phyloP scores from a whole-genome alignment of 2,888 invertebrate genomes.

The Polietes domitor region DNA sequence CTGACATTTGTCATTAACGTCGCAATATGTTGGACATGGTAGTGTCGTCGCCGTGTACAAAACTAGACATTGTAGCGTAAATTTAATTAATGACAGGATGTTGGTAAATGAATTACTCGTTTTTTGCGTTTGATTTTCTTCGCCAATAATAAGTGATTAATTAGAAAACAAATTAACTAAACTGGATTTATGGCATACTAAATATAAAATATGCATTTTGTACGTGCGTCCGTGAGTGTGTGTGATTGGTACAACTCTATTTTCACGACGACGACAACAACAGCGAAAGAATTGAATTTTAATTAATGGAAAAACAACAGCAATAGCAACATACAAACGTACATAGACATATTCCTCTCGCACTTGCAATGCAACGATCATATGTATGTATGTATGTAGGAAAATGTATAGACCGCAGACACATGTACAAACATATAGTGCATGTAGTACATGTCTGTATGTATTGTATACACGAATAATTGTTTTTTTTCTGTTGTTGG shows the following conservation, averaged over 20 bases:
- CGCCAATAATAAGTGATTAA: conserved; percentile 45
- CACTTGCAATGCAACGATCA: conserved; percentile 7
- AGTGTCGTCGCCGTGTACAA: too few species aligned
- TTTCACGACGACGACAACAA: conserved; percentile 15
- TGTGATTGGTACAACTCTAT: conserved; percentile 56
- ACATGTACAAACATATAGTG: not conserved
- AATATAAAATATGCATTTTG: not conserved
- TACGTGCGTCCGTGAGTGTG: not conserved
- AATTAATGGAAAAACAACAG: conserved; percentile 57
- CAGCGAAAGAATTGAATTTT: conserved; percentile 62
- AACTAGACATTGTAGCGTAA: not conserved
- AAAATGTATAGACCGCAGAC: not conserved
- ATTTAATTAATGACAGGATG: conserved; percentile 44
- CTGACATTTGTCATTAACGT: too few species aligned
- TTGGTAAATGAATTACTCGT: conserved; percentile 23
- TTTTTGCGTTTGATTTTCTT: conserved; percentile 7
- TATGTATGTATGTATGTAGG: too few species aligned
- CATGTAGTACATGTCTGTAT: conserved; percentile 38
- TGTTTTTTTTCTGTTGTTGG: conserved; percentile 46
- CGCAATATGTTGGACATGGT: too few species aligned
- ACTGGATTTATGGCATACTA: conserved; percentile 57
- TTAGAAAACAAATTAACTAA: conserved; percentile 65
- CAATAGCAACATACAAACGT: conserved; percentile 10
- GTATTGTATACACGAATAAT: conserved; percentile 43
- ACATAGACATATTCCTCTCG: conserved; percentile 25